Evolutionary conservation across 2,888 invertebrate genomes (phyloP).

Genomic region (Scelioninae gen. 2): DNA sequence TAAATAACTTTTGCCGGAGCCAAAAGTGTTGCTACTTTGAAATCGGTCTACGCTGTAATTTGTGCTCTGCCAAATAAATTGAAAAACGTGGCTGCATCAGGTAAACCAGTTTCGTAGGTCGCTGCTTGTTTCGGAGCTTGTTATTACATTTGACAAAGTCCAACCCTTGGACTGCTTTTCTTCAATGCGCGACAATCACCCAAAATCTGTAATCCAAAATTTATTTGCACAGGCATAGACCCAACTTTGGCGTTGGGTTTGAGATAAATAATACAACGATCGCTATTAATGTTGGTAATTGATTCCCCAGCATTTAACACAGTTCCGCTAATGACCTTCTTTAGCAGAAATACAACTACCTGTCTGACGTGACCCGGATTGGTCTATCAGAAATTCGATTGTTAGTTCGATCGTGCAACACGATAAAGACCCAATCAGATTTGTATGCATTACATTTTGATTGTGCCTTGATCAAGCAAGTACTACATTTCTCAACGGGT

Average conservation of each 20-base stretch:
- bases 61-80: too few relatives aligned
- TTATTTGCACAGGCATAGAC: neutral
- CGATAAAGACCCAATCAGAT: slow-evolving; percentile 54
- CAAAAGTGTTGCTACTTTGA: too few relatives aligned
- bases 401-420: slow-evolving; percentile 43
- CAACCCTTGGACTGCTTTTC: too few relatives aligned
- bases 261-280: slow-evolving; percentile 33
- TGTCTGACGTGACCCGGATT: slow-evolving; percentile 41
- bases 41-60: too few relatives aligned
- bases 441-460: slow-evolving; percentile 54
- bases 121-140: too few relatives aligned
- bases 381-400: slow-evolving; percentile 46
- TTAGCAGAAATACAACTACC: slow-evolving; percentile 32
- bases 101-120: too few relatives aligned
- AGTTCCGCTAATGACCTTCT: slow-evolving; percentile 43
- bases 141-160: too few relatives aligned
- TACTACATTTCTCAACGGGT: slow-evolving; percentile 36
- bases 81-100: too few relatives aligned
- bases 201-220: too few relatives aligned
- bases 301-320: slow-evolving; percentile 45
- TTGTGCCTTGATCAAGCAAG: slow-evolving; percentile 35
- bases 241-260: too few relatives aligned
- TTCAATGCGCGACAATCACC: too few relatives aligned
- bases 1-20: too few relatives aligned
- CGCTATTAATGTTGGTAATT: slow-evolving; percentile 24